Evolutionary conservation across 2,888 invertebrate genomes (phyloP).

Genomic region (Macrophya alboannulata): DNA sequence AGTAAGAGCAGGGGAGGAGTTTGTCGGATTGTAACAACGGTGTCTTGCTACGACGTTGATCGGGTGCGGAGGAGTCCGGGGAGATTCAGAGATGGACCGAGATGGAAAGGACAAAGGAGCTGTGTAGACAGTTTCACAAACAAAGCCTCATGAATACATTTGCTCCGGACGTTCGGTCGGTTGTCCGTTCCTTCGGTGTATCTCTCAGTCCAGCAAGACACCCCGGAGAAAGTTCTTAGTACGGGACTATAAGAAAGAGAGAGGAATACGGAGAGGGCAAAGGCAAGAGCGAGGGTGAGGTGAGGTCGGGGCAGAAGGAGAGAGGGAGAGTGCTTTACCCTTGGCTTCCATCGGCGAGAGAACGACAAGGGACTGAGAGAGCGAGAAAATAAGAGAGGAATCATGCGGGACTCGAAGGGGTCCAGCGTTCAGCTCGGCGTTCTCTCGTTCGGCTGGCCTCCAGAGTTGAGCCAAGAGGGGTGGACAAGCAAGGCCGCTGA

Average conservation of each 20-base stretch:
- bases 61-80: constrained; percentile 50
- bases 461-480: constrained; percentile 71
- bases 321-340: constrained; percentile 37
- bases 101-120: constrained; percentile 59
- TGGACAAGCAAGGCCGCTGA: constrained; percentile 75
- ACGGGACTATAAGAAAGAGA: constrained; percentile 33
- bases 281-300: neutral
- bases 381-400: constrained; percentile 50
- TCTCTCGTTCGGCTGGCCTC: constrained; percentile 64
- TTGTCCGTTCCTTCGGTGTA: constrained; percentile 30
- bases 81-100: constrained; percentile 44
- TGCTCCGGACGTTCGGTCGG: constrained; percentile 62
- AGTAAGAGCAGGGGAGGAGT: constrained; percentile 58
- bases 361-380: constrained; percentile 37
- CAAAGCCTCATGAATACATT: constrained; percentile 70
- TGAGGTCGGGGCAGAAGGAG: neutral
- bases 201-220: constrained; percentile 38
- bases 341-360: constrained; percentile 38
- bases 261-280: neutral
- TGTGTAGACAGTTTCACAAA: constrained; percentile 68
- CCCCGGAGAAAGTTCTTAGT: constrained; percentile 53
- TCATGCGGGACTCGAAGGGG: constrained; percentile 56
- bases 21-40: constrained; percentile 61
- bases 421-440: constrained; percentile 64
- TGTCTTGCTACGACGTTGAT: constrained; percentile 48